Evolutionary conservation across 92 coral and sea anemone genomes (phyloP).

Genomic region (Epizoanthus scotinus): DNA sequence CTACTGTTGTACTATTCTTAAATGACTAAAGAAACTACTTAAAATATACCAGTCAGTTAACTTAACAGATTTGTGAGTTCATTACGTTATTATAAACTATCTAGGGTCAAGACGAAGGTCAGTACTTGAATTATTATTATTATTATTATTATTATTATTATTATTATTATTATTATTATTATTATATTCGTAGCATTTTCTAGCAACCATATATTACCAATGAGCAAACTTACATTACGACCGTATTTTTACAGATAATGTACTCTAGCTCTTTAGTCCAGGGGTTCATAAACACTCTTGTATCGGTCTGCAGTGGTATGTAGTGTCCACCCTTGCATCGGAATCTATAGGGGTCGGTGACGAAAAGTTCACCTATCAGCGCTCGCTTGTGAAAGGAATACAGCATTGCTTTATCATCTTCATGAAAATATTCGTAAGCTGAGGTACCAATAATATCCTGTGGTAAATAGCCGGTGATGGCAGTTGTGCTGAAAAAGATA

Average conservation of each 20-base stretch:
- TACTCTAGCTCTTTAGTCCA: conserved; percentile 89
- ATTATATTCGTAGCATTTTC: no score
- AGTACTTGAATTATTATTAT: no score
- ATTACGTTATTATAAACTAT: no score
- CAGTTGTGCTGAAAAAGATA: conserved; percentile 56
- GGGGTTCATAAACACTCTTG: conserved; percentile 82
- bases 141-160: no score
- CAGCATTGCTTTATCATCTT: conserved; percentile 65
- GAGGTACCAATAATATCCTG: conserved; percentile 86
- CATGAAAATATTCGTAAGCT: conserved; percentile 76
- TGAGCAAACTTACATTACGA: conserved; percentile 59
- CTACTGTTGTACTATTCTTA: no score
- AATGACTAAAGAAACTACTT: no score
- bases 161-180: no score
- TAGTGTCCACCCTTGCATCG: conserved; percentile 87
- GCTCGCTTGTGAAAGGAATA: conserved; percentile 64
- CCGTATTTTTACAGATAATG: conserved; percentile 60
- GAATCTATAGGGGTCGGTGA: conserved; percentile 56
- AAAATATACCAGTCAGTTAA: no score
- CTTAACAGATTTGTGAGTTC: no score
- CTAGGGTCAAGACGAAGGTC: no score
- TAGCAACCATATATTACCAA: no score
- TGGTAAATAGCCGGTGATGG: conserved; percentile 79
- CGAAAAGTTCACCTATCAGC: conserved; percentile 41
- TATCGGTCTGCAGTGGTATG: conserved; percentile 63